Percentiles rank a stretch among this genome's conserved stretches.
Evolutionary conservation across 2,113 vertebrate genomes (phyloP).

Genomic region (Nanger granti): DNA sequence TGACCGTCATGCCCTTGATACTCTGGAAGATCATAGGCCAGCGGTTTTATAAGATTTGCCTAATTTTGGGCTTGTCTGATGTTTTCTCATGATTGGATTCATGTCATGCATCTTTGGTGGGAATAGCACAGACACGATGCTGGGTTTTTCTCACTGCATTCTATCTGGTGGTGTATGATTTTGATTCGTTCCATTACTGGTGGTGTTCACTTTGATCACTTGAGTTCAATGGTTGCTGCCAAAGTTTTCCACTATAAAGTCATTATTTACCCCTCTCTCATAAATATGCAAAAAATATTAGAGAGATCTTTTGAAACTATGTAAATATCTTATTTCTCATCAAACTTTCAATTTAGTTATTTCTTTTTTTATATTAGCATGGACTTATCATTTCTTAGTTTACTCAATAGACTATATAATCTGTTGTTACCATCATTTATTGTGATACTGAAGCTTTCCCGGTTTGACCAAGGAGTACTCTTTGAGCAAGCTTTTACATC

Average conservation of each 20-base stretch:
- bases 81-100: background rate
- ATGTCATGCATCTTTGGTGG: background rate
- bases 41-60: background rate
- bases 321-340: background rate
- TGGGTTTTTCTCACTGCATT: background rate
- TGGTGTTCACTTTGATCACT: background rate
- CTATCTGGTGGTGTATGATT: background rate
- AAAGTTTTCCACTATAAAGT: background rate
- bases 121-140: background rate
- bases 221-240: background rate
- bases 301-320: background rate
- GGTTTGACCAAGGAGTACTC: background rate
- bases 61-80: background rate
- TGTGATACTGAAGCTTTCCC: background rate
- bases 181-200: background rate
- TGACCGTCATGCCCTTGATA: background rate
- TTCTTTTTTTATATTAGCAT: background rate
- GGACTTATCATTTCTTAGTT: background rate
- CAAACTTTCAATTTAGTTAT: background rate
- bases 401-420: background rate
- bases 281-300: background rate
- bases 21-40: background rate
- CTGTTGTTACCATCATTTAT: background rate
- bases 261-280: background rate
- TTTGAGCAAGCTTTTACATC: background rate